Evolutionary conservation across 1,140 invertebrate genomes (phyloP).

Genomic region (Heliconius nattereri): DNA sequence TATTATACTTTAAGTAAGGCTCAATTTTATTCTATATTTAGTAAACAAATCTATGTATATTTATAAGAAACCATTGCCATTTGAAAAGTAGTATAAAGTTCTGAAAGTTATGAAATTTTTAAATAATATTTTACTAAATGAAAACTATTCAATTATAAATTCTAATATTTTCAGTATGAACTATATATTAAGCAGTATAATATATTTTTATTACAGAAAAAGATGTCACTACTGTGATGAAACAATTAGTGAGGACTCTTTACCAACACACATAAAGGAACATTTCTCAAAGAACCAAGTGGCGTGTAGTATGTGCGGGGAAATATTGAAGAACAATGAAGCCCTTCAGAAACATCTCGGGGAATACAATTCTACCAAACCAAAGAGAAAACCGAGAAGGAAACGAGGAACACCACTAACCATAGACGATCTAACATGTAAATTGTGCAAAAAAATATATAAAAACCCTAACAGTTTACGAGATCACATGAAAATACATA

Average conservation of each 20-base stretch:
- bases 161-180: no score
- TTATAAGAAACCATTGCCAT: no score
- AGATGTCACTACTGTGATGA: conserved; percentile 59
- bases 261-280: conserved; percentile 43
- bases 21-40: no score
- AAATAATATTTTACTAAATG: no score
- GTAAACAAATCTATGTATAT: no score
- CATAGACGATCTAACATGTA: conserved; percentile 56
- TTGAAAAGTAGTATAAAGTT: no score
- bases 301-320: conserved; percentile 53
- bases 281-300: conserved; percentile 51
- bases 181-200: background rate
- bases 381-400: conserved; percentile 46
- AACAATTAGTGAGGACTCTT: conserved; percentile 38
- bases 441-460: conserved; percentile 65
- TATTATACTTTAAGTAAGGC: no score
- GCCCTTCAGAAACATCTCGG: conserved; percentile 51
- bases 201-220: conserved; percentile 49
- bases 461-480: conserved; percentile 58
- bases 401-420: conserved; percentile 55
- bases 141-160: no score
- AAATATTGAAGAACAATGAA: conserved; percentile 53
- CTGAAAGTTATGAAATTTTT: no score
- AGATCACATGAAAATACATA: conserved; percentile 64
- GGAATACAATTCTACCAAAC: conserved; percentile 50